Evolutionary conservation across 2,888 invertebrate species (phyloP).

Genomic region (Tineola bisselliella): DNA sequence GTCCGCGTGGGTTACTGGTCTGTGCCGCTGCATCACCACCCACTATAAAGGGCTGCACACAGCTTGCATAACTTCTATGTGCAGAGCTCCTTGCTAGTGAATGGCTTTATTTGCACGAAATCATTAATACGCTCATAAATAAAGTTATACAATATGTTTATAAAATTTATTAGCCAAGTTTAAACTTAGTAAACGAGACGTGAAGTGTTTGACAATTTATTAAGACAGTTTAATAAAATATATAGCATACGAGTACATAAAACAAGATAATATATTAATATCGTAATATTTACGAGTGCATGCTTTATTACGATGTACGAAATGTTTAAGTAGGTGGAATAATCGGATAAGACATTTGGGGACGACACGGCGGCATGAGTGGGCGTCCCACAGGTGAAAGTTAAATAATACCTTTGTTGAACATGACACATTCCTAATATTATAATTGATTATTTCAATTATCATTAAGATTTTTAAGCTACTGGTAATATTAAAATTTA

Average conservation of each 20-base stretch:
- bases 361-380: neutral
- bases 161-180: too few species aligned
- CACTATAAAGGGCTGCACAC: conserved; percentile 16
- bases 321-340: conserved; percentile 4
- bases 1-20: conserved; percentile 31
- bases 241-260: neutral
- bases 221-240: neutral
- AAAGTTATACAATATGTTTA: too few species aligned
- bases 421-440: neutral
- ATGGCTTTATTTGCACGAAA: neutral
- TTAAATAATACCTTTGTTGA: neutral
- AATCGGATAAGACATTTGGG: neutral
- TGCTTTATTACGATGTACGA: neutral
- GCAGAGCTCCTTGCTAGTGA: neutral
- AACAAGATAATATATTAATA: too few species aligned
- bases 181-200: neutral
- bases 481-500: too few species aligned
- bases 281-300: neutral
- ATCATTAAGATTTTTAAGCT: too few species aligned
- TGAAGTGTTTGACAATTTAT: neutral
- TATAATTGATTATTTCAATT: neutral
- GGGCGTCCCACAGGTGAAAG: neutral
- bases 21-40: conserved; percentile 21
- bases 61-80: neutral
- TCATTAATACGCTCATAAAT: neutral